Evolutionary conservation across 2,888 invertebrate genomes (phyloP).

Genomic region (Drosophila nr. medialis): DNA sequence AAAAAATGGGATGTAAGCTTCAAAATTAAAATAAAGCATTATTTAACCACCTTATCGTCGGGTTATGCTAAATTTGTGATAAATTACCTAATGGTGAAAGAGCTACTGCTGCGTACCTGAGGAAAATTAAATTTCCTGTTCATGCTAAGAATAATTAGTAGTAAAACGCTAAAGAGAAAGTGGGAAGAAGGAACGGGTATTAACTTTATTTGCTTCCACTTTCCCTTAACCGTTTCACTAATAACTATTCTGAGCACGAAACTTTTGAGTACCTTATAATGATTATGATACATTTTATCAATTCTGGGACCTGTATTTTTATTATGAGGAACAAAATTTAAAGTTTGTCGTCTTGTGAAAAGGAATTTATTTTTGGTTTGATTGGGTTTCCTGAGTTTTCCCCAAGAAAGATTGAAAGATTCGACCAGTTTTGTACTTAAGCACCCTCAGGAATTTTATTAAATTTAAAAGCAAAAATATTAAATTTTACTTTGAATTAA

Average conservation of each 20-base stretch:
- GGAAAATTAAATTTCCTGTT: not conserved
- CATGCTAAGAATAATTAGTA: not conserved
- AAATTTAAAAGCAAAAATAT: not conserved
- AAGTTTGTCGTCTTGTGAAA: not conserved
- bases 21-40: not conserved
- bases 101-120: not conserved
- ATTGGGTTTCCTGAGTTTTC: not conserved
- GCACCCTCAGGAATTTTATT: not conserved
- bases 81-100: not conserved
- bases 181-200: not conserved
- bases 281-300: not conserved
- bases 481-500: not conserved
- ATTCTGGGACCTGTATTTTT: not conserved
- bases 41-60: not conserved
- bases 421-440: not conserved
- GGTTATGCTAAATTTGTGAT: not conserved
- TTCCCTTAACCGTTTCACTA: not conserved
- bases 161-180: not conserved
- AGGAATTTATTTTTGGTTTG: not conserved
- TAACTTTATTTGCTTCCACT: not conserved
- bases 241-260: not conserved
- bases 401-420: not conserved
- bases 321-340: not conserved
- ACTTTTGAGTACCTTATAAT: not conserved
- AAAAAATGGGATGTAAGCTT: not conserved